Evolutionary conservation across 2,888 invertebrate species (phyloP), one percentile per base, ranked within the genome.

Genomic region (Hoplodrina ambigua): DNA sequence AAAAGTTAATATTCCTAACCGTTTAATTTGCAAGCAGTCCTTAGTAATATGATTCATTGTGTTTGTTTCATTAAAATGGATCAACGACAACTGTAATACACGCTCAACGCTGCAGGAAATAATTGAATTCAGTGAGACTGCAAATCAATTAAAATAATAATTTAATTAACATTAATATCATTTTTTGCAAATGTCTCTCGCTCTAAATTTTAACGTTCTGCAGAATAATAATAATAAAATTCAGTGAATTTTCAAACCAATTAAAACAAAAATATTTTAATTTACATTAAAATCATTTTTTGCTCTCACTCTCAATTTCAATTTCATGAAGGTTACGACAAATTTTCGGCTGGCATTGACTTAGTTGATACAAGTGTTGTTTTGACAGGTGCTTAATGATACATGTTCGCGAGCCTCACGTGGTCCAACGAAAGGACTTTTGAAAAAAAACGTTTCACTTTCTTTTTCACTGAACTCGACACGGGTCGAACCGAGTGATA

Each of bases 381-480:
- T 73, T 75, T 78, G 80, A 77, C 82, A 84, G 82, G 67, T 85
- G 80, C 15, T 72, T 72, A 75, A 74, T 44, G 58, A 46, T 56
- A 41, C 13, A 46, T 67, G 44, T 69, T 68, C 61, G 53, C 65
- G 58, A 67, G 44, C n/a, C 30, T 75, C 78, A 85, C 76, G 79
- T 79, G 77, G 58, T 52, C 52, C 41, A 30, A 19, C 55, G 72
- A 60, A 53, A 60, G 59, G 49, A 55, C 62, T 72, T 71, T 70
- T 53, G 55, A 69, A 74, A 75, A 75, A 61, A 58, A 79, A 72
- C 78, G 72, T 84, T 86, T 87, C 87, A 89, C 91, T 94, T 92
- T 93, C 92, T 84, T 90, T 93, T 90, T 93, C 92, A 86, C 86
- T 93, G 93, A 93, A 93, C 93, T 94, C 94, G 93, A 93, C 91